Base-by-base conservation (phyloP, 2,888 invertebrate genomes). In the Synergus umbraculus region DNA sequence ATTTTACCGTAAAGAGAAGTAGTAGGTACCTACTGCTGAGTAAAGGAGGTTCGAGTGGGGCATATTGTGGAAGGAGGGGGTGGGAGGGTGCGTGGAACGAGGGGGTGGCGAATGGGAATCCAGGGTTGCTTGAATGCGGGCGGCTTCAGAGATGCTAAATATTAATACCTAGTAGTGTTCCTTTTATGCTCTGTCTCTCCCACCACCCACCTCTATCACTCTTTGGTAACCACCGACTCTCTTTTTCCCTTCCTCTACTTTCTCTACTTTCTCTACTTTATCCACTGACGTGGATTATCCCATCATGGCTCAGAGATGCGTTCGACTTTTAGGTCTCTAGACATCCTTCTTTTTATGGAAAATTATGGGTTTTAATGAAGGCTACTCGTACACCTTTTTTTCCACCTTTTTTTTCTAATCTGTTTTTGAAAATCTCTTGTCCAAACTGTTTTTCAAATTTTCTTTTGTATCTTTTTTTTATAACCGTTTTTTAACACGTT, bases 121-220 rank as follows among this genome's bases (percentile, higher is more conserved):
- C 84, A 88, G 87, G 87, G 89, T 89, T 89, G 87, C 89, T 89
- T 89, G 87, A 91, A 90, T 91, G 89, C 90, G 88, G 87, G 86
- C 85, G 88, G 89, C 89, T 90, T 89, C 90, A 89, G 90, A 88
- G 90, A 90, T 90, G 91, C 91, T 91, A 91, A 91, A 91, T 92
- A 92, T 92, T 92, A 91, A 91, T 91, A 91, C 91, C 90, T 89
- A 90, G 90, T 90, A 89, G 89, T 91, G 88, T 91, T 90, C 88
- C 90, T 90, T 91, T 91, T 89, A 89, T 89, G 88, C 86, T 87
- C 84, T 86, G 86, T 86, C 87, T 88, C 86, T 82, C 83, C 66
- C 81, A 85, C 85, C 84, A 83, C 85, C 83, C 29, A 73, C 84
- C 86, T 86, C 87, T 88, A 86, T 85, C 84, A 86, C 86, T 86